Evolutionary conservation across 2,113 vertebrate species (phyloP).

Genomic region (Empidonax traillii): DNA sequence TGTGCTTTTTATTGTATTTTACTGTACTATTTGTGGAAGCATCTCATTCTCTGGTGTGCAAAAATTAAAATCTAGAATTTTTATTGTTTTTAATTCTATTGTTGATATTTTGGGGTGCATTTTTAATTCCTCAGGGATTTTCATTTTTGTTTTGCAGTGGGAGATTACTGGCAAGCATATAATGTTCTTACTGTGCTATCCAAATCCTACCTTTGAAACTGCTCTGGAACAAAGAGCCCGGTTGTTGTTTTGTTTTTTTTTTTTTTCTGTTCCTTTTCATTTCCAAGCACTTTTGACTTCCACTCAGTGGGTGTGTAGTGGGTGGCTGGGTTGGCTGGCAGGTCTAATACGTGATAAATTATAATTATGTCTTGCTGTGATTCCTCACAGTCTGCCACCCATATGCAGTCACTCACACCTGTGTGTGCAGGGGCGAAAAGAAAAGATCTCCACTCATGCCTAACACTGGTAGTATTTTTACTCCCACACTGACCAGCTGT

Average conservation of each 20-base stretch:
- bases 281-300: neutral
- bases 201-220: neutral
- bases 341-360: neutral
- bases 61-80: neutral
- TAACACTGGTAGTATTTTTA: neutral
- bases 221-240: neutral
- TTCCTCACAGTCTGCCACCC: neutral
- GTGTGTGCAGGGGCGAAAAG: neutral
- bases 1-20: neutral
- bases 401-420: neutral
- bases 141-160: neutral
- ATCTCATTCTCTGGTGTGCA: neutral
- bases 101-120: neutral
- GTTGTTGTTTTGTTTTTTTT: accelerated
- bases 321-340: neutral
- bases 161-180: neutral
- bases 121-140: neutral
- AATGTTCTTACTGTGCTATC: neutral
- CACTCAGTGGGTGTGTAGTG: neutral
- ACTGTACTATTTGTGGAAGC: neutral
- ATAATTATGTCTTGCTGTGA: neutral
- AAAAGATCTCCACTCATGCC: neutral
- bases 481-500: neutral
- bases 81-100: neutral
- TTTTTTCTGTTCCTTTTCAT: neutral